Conservation (phyloP, 1,140 invertebrate species). For the Bombus vancouverensis region DNA sequence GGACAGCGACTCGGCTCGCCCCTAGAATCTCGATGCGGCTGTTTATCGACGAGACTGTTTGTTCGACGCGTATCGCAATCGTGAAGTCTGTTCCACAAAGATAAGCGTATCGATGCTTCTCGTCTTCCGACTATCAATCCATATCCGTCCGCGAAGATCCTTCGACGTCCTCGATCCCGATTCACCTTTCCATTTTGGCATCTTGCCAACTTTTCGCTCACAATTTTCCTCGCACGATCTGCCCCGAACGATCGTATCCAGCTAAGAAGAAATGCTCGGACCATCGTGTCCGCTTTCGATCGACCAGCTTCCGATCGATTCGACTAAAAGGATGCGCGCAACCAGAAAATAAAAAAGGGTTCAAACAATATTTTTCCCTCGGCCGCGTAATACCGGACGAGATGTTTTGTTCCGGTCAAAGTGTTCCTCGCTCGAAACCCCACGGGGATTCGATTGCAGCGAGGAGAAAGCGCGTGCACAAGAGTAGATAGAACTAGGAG, state of each 20-base stretch:
- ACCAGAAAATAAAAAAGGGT: neutral
- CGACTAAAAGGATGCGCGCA: neutral
- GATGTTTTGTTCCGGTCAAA: conserved; percentile 1
- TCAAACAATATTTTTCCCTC: neutral
- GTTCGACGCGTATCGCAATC: neutral
- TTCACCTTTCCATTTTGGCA: neutral
- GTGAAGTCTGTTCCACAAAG: neutral
- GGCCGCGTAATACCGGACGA: neutral
- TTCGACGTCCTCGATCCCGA: neutral
- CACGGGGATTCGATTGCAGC: conserved; percentile 66
- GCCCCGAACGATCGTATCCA: neutral
- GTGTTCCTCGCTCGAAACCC: neutral
- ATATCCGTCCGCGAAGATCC: neutral
- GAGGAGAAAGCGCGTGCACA: conserved; percentile 37
- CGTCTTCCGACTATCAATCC: neutral
- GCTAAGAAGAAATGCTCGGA: neutral
- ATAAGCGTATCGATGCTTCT: neutral
- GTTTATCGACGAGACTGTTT: conserved; percentile 31
- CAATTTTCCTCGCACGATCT: conserved; percentile 4
- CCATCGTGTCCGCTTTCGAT: neutral
- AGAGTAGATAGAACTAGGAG: neutral
- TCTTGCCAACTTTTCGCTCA: neutral
- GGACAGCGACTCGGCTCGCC: neutral
- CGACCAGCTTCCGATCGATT: neutral
- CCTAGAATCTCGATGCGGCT: neutral